Conservation (phyloP, 2,888 invertebrate genomes). For the Biston stratarius region DNA sequence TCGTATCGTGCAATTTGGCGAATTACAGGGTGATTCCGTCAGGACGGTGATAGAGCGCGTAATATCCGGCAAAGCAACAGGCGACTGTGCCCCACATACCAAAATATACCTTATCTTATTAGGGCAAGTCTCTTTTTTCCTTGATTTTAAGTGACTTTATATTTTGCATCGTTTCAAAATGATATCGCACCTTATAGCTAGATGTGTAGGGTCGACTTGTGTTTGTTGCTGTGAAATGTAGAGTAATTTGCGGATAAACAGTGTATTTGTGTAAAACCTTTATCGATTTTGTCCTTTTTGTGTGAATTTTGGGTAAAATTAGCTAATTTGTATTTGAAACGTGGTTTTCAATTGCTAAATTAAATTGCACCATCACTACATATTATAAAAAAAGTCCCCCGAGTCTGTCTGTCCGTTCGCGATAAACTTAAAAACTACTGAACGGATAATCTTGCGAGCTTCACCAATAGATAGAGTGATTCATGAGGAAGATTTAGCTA, state of each 20-base stretch:
- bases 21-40: conserved; percentile 79
- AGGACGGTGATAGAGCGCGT: conserved; percentile 73
- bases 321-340: neutral
- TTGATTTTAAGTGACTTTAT: neutral
- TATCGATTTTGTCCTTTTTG: conserved; percentile 35
- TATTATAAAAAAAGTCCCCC: neutral
- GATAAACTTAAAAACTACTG: too few species aligned
- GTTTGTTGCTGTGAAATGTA: neutral
- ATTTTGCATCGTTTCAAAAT: neutral
- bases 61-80: conserved; percentile 82
- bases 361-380: too few species aligned
- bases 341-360: neutral
- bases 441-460: too few species aligned
- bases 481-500: too few species aligned
- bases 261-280: conserved; percentile 36
- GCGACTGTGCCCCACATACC: conserved; percentile 46
- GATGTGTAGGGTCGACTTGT: neutral
- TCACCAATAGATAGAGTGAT: too few species aligned
- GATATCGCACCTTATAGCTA: neutral
- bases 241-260: conserved; percentile 41
- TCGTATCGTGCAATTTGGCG: conserved; percentile 75
- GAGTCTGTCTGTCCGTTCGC: too few species aligned
- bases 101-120: conserved; percentile 11
- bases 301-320: conserved; percentile 16
- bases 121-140: neutral